Evolutionary conservation across 1,140 invertebrate species (phyloP).

Genomic region (Homalodisca vitripennis): DNA sequence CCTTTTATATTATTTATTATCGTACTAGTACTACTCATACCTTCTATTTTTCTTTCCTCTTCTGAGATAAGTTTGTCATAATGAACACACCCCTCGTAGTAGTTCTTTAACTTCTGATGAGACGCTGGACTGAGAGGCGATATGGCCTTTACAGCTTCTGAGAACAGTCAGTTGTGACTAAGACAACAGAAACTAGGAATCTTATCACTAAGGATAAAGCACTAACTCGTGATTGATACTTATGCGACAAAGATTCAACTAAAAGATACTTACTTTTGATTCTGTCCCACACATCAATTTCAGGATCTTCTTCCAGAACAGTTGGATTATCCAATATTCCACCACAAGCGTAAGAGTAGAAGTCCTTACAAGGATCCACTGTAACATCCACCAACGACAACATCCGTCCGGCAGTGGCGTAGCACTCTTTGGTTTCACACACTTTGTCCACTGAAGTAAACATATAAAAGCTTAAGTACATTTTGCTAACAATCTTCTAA

Average conservation of each 20-base stretch:
- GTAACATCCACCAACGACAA: constrained; percentile 19
- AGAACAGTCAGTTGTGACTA: too few relatives aligned
- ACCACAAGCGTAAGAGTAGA: constrained; percentile 21
- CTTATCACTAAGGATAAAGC: not conserved
- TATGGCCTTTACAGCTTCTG: constrained; percentile 6
- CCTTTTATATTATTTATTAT: too few relatives aligned
- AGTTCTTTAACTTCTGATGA: constrained; percentile 13
- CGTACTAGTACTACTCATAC: not conserved
- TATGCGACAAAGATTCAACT: too few relatives aligned
- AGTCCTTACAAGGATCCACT: constrained; percentile 22
- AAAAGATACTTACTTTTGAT: constrained; percentile 16
- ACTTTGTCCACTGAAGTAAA: too few relatives aligned
- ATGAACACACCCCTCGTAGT: not conserved
- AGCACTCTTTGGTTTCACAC: not conserved
- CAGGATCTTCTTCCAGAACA: not conserved
- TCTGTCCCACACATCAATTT: constrained; percentile 5
- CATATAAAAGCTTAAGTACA: too few relatives aligned
- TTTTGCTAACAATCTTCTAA: too few relatives aligned
- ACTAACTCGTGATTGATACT: too few relatives aligned
- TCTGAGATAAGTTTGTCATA: not conserved
- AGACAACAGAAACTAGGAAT: too few relatives aligned
- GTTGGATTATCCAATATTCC: constrained; percentile 5
- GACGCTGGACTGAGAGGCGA: not conserved
- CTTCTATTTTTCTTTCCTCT: constrained; percentile 14
- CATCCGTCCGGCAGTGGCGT: not conserved